These are phyloP conservation scores for Onthophagus sagittarius DNA, from an alignment of 2,888 invertebrate species.

Conservation along the genomic window DNA sequence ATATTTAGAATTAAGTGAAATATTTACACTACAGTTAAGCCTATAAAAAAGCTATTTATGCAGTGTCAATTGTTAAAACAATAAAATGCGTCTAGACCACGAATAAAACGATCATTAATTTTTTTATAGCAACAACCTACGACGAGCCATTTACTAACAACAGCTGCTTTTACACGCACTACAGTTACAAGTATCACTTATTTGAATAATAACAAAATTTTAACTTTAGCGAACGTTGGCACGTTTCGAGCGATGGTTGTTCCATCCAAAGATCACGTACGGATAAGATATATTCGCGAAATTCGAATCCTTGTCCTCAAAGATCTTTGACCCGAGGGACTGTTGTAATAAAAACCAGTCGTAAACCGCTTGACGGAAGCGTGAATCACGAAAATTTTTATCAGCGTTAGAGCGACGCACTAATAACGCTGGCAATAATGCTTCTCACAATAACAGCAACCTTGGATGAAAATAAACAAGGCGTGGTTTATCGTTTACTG, in stretches of 20 bases:
- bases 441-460: not conserved
- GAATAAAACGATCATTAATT: constrained; percentile 6
- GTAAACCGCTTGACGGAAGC: not conserved
- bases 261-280: not conserved
- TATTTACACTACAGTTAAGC: not conserved
- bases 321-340: not conserved
- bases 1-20: not conserved
- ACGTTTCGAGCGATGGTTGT: not conserved
- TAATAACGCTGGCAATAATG: not conserved
- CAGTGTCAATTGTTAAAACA: constrained; percentile 7
- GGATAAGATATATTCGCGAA: not conserved
- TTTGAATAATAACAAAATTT: not conserved
- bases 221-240: not conserved
- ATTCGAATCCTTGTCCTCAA: not conserved
- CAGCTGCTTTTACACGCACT: not conserved
- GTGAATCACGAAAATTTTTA: not conserved
- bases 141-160: not conserved
- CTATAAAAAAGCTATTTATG: not conserved
- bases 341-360: not conserved
- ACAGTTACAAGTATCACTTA: not conserved
- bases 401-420: not conserved
- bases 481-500: not conserved
- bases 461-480: not conserved
- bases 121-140: constrained; percentile 4
- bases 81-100: constrained; percentile 9